These are phyloP conservation scores for Toxonevra muliebris DNA, from an alignment of 2,888 invertebrate genomes.

Conservation along the genomic window DNA sequence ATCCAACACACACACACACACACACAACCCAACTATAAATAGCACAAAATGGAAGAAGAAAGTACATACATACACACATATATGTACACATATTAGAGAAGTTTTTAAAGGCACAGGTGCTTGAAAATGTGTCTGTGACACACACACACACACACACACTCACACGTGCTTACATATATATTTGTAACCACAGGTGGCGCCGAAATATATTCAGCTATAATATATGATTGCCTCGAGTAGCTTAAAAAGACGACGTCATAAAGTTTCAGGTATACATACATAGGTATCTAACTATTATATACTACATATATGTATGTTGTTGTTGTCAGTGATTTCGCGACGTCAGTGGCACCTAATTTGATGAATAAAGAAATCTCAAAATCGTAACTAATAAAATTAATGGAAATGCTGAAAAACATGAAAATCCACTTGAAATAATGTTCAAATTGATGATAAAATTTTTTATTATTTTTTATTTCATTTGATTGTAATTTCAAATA, in stretches of 20 bases:
- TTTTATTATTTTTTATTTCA: no score
- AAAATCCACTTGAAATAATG: constrained; percentile 31
- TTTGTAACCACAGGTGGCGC: constrained; percentile 28
- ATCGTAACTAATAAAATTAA: neutral
- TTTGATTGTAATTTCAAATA: no score
- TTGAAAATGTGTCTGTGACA: neutral
- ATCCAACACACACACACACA: neutral
- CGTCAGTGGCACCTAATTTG: constrained; percentile 9
- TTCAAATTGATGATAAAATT: neutral
- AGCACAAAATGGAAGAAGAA: neutral
- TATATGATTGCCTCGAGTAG: no score
- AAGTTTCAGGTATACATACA: no score
- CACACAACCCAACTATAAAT: neutral
- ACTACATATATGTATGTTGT: no score
- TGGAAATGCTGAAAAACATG: constrained; percentile 30
- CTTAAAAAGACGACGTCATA: no score
- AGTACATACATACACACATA: neutral
- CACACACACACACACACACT: neutral
- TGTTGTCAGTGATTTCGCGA: neutral
- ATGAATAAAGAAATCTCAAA: neutral
- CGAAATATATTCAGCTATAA: neutral
- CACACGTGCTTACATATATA: constrained; percentile 17
- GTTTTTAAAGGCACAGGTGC: no score
- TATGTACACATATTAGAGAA: neutral
- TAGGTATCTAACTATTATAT: no score